Percentiles rank a stretch among this genome's conserved stretches.
These are phyloP conservation scores for Jaculus jaculus DNA, from an alignment of 2,113 vertebrate genomes.

Conservation along the genomic window DNA sequence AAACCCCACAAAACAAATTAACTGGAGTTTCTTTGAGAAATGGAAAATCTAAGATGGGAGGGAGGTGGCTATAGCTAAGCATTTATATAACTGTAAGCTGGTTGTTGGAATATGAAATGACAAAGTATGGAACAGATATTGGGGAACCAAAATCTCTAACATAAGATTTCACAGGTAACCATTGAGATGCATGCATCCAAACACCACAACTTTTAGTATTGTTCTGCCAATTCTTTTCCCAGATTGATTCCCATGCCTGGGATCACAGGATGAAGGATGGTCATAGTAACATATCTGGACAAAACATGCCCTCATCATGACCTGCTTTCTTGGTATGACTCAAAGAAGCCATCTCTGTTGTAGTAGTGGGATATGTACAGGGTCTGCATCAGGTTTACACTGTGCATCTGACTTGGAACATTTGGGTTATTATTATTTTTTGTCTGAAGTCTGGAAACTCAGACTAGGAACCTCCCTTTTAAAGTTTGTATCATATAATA, in stretches of 20 bases:
- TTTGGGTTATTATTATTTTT: not conserved
- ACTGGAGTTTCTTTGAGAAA: not conserved
- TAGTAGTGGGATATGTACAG: rapidly evolving
- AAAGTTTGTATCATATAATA: not conserved
- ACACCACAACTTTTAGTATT: not conserved
- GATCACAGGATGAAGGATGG: not conserved
- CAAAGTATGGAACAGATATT: not conserved
- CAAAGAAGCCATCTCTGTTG: too few relatives aligned
- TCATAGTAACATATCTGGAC: not conserved
- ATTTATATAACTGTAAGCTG: not conserved
- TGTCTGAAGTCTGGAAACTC: not conserved
- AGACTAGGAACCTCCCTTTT: not conserved
- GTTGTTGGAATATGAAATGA: not conserved
- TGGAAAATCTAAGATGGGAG: not conserved
- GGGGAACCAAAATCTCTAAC: not conserved
- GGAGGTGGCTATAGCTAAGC: not conserved
- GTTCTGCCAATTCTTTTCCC: not conserved
- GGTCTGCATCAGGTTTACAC: rapidly evolving
- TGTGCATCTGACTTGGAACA: not conserved
- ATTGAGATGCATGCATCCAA: not conserved
- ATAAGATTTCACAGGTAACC: not conserved
- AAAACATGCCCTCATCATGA: not conserved
- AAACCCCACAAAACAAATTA: not conserved
- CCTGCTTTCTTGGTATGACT: not conserved
- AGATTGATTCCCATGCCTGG: rapidly evolving